Evolutionary conservation across 2,797 vertebrate genomes (phyloP).

Genomic region (Adelosebastes latens): DNA sequence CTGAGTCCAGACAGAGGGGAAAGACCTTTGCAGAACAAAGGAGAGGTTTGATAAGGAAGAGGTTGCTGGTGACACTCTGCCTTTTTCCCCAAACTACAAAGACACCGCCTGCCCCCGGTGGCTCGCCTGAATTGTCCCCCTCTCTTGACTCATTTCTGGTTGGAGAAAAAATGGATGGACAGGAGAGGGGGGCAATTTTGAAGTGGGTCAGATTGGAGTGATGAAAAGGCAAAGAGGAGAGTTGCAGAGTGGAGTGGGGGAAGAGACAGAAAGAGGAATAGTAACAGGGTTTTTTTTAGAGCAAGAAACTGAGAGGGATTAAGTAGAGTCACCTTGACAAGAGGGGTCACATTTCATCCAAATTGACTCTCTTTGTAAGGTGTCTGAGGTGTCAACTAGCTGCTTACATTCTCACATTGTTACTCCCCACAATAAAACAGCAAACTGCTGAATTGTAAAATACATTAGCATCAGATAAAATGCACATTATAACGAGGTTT

Average conservation of each 20-base stretch:
- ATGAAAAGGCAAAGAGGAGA: conserved; percentile 18
- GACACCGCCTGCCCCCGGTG: conserved; percentile 34
- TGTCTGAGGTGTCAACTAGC: background rate
- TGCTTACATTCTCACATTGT: background rate
- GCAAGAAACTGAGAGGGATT: conserved; percentile 18
- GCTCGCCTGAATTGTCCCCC: conserved; percentile 37
- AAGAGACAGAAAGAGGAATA: conserved; percentile 6
- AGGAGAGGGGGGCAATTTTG: conserved; percentile 6
- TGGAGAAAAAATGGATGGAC: conserved; percentile 16
- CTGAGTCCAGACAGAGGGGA: conserved; percentile 65
- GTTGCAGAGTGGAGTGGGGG: conserved; percentile 16
- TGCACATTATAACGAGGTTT: background rate
- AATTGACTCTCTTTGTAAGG: background rate
- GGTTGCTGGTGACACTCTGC: conserved; percentile 57
- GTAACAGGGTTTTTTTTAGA: conserved; percentile 6
- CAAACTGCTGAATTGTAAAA: conserved; percentile 9
- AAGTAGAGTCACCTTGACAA: conserved; percentile 40
- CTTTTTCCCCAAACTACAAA: conserved; percentile 63
- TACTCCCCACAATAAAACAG: background rate
- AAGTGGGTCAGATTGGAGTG: conserved; percentile 26
- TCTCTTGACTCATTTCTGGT: conserved; percentile 48
- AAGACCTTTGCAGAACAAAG: conserved; percentile 79
- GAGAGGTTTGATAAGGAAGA: conserved; percentile 62
- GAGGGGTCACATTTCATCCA: conserved; percentile 23
- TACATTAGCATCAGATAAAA: conserved; percentile 1